Evolutionary conservation across 2,888 invertebrate genomes (phyloP).

Genomic region (Macaria liturata): DNA sequence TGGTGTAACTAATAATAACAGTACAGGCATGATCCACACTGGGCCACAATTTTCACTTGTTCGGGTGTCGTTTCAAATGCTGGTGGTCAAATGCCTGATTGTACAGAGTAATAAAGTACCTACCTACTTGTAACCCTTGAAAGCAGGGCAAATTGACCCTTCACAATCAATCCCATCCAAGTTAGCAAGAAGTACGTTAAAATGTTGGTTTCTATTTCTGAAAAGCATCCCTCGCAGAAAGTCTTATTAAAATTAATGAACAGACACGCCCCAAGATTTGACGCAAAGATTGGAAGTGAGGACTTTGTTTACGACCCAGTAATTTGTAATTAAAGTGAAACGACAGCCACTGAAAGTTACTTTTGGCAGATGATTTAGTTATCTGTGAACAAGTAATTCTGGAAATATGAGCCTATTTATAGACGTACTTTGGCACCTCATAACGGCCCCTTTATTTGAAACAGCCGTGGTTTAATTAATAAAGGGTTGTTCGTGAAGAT

Average conservation of each 20-base stretch:
- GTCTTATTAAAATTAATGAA: conserved; percentile 49
- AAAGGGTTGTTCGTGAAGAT: conserved; percentile 10
- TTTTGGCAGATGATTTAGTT: conserved; percentile 30
- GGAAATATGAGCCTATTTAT: conserved; percentile 24
- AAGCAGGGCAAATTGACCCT: no score
- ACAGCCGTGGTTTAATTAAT: conserved; percentile 16
- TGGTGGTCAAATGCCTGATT: no score
- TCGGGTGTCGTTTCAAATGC: no score
- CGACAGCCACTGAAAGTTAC: conserved; percentile 30
- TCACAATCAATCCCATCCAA: conserved; percentile 37
- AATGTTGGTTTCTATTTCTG: conserved; percentile 24
- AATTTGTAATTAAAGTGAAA: conserved; percentile 38
- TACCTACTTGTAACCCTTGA: no score
- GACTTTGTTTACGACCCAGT: conserved; percentile 40
- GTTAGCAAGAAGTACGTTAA: conserved; percentile 37
- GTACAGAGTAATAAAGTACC: no score
- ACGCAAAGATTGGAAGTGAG: conserved; percentile 36
- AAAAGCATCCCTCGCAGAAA: conserved; percentile 12
- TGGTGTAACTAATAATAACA: no score
- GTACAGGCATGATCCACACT: no score
- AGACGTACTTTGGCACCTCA: conserved; percentile 15
- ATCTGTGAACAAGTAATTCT: conserved; percentile 19
- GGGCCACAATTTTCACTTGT: no score
- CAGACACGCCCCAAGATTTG: conserved; percentile 36
- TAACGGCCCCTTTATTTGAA: conserved; percentile 14